Evolutionary conservation across 64 coral and sea anemone species (phyloP), one percentile per base, ranked within the genome.

Genomic region (Trachythela sp.): DNA sequence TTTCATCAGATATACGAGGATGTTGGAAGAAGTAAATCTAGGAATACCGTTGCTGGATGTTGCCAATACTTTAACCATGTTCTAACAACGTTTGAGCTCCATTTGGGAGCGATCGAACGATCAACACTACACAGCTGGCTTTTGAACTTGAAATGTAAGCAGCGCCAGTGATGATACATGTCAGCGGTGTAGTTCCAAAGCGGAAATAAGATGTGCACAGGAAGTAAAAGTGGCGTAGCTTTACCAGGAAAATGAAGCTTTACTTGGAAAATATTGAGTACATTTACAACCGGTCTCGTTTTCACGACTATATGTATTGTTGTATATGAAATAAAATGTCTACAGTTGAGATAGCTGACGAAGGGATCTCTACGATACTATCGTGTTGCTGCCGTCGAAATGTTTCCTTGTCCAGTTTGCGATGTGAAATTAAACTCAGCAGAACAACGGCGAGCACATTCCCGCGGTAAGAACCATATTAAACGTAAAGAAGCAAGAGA

Each of bases 401-500:
- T 92, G 90, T 92, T 42, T 84, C 36, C 85, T 8, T 92, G 90
- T 92, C 70, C 77, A 36, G 87, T 92, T 31, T 92, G 90, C 83
- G 90, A 92, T 38, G 90, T 92, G 10, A 58, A 71, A 84, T 31
- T 92, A 4, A 92, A 92, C 85, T 92, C 90, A 20, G 56, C 39
- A 14, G 90, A 92, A 70, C 90, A 92, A 52, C 32, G 70, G n/a
- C 85, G 56, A 8, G 86, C 90, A 18, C 90, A 92, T 22, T 86
- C 77, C 43, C 86, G 87, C 34, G 90, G 90, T n/a, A 92, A 92
- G 83, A 92, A 71, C 9, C 90, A 92, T 35, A 72, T 87, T 40
- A 92, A 92, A 37, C 77, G 77, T 20, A 20, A 86, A 36, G 85
- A 59, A 83, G 87, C 90, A 11, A 52, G 71, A 83, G 49, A 88